Percentiles rank a stretch among this genome's conserved stretches.
Conservation (phyloP, 37 sponge, comb jelly and placozoan species). For the Chondrosia reniformis region DNA sequence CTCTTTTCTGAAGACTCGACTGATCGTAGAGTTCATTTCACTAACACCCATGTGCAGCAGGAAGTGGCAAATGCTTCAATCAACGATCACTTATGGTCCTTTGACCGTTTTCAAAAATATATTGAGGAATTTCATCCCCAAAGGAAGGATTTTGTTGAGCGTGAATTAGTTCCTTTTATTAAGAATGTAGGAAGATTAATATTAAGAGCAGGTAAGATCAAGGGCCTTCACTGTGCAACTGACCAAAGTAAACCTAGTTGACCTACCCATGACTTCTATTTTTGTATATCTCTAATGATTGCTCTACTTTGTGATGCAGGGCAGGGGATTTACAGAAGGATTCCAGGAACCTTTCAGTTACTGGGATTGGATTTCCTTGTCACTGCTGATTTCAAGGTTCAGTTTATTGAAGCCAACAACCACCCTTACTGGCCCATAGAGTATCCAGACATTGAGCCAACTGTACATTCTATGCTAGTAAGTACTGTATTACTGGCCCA, state of each 20-base stretch:
- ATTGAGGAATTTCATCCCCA: conserved; percentile 46
- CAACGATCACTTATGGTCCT: conserved; percentile 79
- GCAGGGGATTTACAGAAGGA: conserved; percentile 5
- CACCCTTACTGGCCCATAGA: conserved; percentile 81
- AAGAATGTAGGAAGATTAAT: conserved; percentile 65
- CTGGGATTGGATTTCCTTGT: conserved; percentile 82
- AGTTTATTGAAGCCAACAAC: conserved; percentile 90
- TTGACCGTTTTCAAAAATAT: conserved; percentile 60
- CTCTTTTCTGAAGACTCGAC: conserved; percentile 29
- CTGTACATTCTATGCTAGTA: conserved; percentile 48
- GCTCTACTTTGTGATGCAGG: neutral
- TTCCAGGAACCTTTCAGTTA: conserved; percentile 58
- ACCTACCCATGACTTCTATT: no score
- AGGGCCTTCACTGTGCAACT: neutral
- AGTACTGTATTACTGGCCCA: no score
- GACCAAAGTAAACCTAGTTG: no score
- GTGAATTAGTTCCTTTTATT: conserved; percentile 53
- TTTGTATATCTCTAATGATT: no score
- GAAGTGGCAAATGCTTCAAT: conserved; percentile 7
- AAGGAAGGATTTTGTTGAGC: conserved; percentile 48
- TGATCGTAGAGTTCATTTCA: conserved; percentile 51
- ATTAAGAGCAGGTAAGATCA: conserved; percentile 56
- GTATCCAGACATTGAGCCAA: conserved; percentile 29
- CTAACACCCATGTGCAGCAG: conserved; percentile 82
- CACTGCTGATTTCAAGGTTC: conserved; percentile 41